These are phyloP conservation scores for Eidolon helvum DNA, from an alignment of 2,113 vertebrate genomes.

Conservation along the genomic window DNA sequence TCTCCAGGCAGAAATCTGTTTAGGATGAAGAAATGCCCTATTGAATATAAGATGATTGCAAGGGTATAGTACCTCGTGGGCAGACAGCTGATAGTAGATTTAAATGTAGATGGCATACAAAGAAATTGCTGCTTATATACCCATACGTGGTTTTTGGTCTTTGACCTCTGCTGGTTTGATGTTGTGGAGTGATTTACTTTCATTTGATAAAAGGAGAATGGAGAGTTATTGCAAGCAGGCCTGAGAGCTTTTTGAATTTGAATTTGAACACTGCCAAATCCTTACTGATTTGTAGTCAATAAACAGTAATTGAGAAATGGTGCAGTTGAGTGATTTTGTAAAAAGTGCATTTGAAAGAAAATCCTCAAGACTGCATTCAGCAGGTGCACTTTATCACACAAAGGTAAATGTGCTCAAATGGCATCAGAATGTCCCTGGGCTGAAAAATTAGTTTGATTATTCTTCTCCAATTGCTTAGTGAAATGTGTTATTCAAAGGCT, in stretches of 20 bases:
- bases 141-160: not conserved
- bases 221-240: not conserved
- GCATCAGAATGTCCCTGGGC: not conserved
- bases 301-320: not conserved
- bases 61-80: not conserved
- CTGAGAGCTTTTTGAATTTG: conserved; percentile 2
- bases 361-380: not conserved
- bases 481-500: not conserved
- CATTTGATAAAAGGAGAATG: not conserved
- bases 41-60: not conserved
- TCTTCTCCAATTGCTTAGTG: not conserved
- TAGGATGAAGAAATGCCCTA: not conserved
- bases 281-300: not conserved
- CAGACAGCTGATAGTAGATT: not conserved
- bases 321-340: not conserved
- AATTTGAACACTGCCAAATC: not conserved
- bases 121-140: not conserved
- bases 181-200: not conserved
- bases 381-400: not conserved
- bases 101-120: not conserved
- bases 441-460: not conserved
- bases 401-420: not conserved
- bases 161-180: not conserved
- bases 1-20: not conserved
- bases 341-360: not conserved